Evolutionary conservation across 2,888 invertebrate genomes (phyloP), one percentile per base, ranked within the genome.

Genomic region (Anorthoa munda): DNA sequence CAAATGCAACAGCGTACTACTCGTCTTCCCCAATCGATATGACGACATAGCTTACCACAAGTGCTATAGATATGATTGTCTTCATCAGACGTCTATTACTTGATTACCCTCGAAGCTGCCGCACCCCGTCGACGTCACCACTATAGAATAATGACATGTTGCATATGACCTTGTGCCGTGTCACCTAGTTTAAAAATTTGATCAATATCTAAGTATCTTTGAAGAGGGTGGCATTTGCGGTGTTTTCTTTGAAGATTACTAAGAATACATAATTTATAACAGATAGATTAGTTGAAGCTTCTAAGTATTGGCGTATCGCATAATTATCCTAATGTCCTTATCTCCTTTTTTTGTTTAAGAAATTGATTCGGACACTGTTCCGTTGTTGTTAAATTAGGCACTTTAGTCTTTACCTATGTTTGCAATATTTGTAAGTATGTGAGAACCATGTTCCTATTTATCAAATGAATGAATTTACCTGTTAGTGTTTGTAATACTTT

Each of bases 71-170:
- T 76, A 81, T 72, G 74, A 74, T 55, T 51, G 67, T 76, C 70
- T 76, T 83, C 83, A 84, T 86, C 81, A 86, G 72, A 68, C 82
- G 55, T 59, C 86, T 84, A 86, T 86, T 86, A 86, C 84, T 86
- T 86, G 86, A 86, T 86, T 86, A 81, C 82, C 75, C 73, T 61
- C 79, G 74, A 68, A 82, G 84, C 72, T 66, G 72, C 68, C 83
- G 66, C 85, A 51, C 85, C 85, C 79, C 59, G 72, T 63, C 72
- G 51, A 67, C 84, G 79, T 84, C 79, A 83, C 46, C 59, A 50
- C 73, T 61, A 64, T 39, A 83, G 17, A 46, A 68, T 81, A 74
- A 73, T 83, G 68, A 66, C 58, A 70, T 46, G 72, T 72, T 80
- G 77, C 81, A 81, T 63, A 56, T 50, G 61, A 59, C 78, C 79